phyloP scores from a whole-genome alignment of 1,140 invertebrate species.

The Heliconius congener region DNA sequence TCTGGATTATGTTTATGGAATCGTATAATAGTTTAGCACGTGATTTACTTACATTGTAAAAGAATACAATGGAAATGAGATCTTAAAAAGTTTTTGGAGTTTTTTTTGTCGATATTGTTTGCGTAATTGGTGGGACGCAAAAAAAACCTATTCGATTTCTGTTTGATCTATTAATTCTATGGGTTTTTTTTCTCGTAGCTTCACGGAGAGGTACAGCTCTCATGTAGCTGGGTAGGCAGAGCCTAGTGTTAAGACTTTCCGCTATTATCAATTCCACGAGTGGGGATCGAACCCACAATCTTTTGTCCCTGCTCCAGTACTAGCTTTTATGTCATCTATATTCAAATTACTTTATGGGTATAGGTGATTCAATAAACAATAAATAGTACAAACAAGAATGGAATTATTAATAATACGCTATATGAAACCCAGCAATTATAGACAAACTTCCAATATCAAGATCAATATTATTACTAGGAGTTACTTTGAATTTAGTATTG shows the following conservation, averaged over 20 bases:
- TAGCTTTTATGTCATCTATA: too few species aligned
- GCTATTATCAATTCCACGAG: too few species aligned
- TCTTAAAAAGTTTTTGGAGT: background rate
- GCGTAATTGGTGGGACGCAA: too few species aligned
- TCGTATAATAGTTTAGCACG: background rate
- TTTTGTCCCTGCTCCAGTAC: too few species aligned
- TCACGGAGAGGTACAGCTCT: too few species aligned
- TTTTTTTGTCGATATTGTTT: background rate
- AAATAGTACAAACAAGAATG: background rate
- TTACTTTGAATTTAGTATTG: background rate
- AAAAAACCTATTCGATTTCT: background rate
- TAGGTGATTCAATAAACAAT: background rate
- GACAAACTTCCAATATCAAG: background rate
- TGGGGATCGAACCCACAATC: too few species aligned
- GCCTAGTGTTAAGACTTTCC: too few species aligned
- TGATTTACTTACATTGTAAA: background rate
- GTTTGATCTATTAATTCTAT: too few species aligned
- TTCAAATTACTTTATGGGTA: background rate
- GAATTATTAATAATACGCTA: background rate
- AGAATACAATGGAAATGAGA: background rate
- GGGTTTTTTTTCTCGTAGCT: too few species aligned
- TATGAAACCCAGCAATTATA: background rate
- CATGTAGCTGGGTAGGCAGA: too few species aligned
- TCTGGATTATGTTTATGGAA: slow-evolving; percentile 10
- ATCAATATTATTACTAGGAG: background rate